phyloP scores from a whole-genome alignment of 2,888 invertebrate species.

The Frankliniella fusca region DNA sequence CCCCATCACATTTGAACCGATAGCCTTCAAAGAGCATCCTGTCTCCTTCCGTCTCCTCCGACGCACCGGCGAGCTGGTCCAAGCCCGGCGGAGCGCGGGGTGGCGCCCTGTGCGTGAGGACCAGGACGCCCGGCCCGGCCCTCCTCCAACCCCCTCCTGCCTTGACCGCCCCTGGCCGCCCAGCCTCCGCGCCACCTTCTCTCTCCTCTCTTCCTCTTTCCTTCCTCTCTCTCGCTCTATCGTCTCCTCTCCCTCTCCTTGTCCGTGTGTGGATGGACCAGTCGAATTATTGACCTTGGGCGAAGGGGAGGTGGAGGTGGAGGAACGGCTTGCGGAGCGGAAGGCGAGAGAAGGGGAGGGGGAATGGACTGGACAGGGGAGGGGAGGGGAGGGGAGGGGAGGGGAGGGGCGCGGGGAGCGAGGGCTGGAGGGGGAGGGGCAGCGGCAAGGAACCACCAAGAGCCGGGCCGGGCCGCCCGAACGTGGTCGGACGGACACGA shows the following conservation, averaged over 20 bases:
- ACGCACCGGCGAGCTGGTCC: neutral
- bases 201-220: neutral
- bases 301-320: constrained; percentile 1
- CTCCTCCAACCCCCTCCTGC: neutral
- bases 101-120: constrained; percentile 1
- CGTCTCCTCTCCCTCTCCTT: constrained; percentile 4
- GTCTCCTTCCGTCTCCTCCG: neutral
- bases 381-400: neutral
- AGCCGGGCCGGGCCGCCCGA: constrained; percentile 24
- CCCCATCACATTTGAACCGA: constrained; percentile 22
- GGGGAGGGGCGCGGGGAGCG: neutral
- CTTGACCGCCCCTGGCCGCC: neutral
- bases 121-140: neutral
- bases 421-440: neutral
- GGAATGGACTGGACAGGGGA: neutral
- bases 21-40: constrained; percentile 11
- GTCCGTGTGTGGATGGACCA: constrained; percentile 25
- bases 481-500: constrained; percentile 25
- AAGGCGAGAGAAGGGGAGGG: neutral
- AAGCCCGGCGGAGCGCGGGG: neutral
- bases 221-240: constrained; percentile 2
- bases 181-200: neutral
- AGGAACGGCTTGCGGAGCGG: constrained; percentile 8
- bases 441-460: constrained; percentile 23
- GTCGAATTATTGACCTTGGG: constrained; percentile 26